A percentile compares a stretch with the other conserved stretches of the same genome.
Evolutionary conservation across 2,113 vertebrate species (phyloP).

Genomic region (Odontophorus gujanensis): DNA sequence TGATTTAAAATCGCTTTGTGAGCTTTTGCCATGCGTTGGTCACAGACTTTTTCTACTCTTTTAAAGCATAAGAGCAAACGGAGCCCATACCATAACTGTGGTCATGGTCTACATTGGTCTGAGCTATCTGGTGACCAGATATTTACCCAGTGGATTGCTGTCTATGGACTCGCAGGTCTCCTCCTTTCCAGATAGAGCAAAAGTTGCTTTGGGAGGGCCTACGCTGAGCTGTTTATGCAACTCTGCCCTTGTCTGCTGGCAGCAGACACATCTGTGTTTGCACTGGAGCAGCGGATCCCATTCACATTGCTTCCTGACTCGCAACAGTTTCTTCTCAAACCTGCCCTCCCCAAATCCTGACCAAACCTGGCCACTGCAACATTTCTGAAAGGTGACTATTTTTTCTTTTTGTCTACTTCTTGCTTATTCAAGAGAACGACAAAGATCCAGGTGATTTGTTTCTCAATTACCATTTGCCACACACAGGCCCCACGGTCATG

Average conservation of each 20-base stretch:
- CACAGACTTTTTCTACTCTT: background rate
- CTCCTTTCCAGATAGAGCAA: constrained; percentile 9
- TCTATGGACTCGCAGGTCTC: background rate
- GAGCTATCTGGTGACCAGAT: constrained; percentile 22
- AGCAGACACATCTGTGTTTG: background rate
- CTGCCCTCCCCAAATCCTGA: background rate
- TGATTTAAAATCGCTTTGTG: background rate
- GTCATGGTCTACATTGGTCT: background rate
- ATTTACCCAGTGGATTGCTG: background rate
- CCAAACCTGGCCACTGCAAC: background rate
- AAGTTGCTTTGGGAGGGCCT: background rate
- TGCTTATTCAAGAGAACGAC: background rate
- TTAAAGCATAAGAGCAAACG: constrained; percentile 9
- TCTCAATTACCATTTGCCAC: background rate
- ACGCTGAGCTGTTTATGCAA: background rate
- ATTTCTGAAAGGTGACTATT: background rate
- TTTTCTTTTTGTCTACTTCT: background rate
- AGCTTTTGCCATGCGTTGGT: background rate
- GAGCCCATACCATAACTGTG: background rate
- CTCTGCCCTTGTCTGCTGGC: constrained; percentile 24
- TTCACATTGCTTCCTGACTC: background rate
- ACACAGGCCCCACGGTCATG: rapidly evolving
- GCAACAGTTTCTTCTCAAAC: background rate
- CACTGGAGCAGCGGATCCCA: background rate
- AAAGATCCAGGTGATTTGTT: background rate